Conservation (phyloP, 1,140 invertebrate genomes). For the Zaprionus gabonicus region DNA sequence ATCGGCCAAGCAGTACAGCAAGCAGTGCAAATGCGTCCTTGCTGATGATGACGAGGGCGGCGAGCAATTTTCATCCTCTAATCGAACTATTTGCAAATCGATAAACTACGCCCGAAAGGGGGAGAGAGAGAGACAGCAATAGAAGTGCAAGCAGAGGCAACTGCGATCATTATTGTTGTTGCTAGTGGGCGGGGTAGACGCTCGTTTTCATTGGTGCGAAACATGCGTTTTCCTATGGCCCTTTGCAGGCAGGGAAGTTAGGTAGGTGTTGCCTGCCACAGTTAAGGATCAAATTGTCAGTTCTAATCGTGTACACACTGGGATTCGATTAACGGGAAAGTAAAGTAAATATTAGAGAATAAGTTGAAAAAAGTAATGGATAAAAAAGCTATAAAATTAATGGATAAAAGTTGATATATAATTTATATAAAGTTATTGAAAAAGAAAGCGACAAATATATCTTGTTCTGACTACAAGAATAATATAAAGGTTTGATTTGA, state of each 20-base stretch:
- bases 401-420: too few species aligned
- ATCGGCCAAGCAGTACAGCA: slow-evolving; percentile 49
- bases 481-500: too few species aligned
- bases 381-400: too few species aligned
- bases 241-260: neutral
- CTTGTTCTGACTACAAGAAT: too few species aligned
- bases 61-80: slow-evolving; percentile 6
- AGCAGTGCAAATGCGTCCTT: slow-evolving; percentile 66
- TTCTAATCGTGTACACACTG: neutral
- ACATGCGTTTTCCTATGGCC: neutral
- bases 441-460: neutral
- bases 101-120: slow-evolving; percentile 23
- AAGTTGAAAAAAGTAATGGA: neutral
- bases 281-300: slow-evolving; percentile 9
- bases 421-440: neutral
- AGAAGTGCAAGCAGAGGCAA: neutral
- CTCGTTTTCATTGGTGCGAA: slow-evolving; percentile 17
- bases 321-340: neutral
- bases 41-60: slow-evolving; percentile 14
- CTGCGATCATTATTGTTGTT: slow-evolving; percentile 10
- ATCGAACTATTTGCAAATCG: slow-evolving; percentile 22
- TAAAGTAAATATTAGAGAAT: neutral
- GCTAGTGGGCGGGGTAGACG: neutral
- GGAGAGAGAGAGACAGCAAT: neutral
- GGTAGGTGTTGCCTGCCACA: neutral